Base-by-base conservation (phyloP, 2,113 vertebrate genomes). In the Tragelaphus imberbis region DNA sequence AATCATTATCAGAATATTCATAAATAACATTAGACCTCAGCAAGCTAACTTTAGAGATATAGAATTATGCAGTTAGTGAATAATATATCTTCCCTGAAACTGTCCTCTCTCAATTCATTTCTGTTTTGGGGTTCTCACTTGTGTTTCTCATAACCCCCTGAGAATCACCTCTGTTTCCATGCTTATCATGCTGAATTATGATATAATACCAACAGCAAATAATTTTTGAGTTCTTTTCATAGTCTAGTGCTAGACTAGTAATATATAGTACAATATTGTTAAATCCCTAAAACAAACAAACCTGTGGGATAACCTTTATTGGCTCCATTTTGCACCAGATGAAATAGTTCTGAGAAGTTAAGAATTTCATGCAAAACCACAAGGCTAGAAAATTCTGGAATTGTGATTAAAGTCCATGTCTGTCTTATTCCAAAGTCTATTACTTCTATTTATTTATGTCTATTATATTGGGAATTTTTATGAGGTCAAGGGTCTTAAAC, bases 1-100 rank as follows among this genome's bases (percentile, higher is more conserved):
- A 92, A 88, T 75, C 7, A 1, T 19, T 91, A 2, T 56, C 84
- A 49, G 4, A 79, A 3, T 36, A 19, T n/a, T 92, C 19, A 68
- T 91, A 91, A 96, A 95, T 65, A 87, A 96, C 81, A 44, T 2
- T 49, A 71, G 63, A 94, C 10, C 61, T 97, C 55, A 90, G 28
- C 15, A 40, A 21, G 12, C 15, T 94, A 63, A 82, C 90, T 94
- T 88, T 16, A 80, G 56, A 88, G 3, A 33, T 28, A 30, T 27
- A 53, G 23, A 19, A 63, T 40, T 71, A n/a, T 65, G 36, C 33
- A 75, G 55, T 63, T 40, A 25, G 12, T 65, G 21, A 75, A 49
- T 0, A 55, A 0, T 16, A 25, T 44, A 10, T 28, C 4, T 33
- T 88, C 14, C 7, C 59, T 36, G 7, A 95, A 87, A 9, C 10